phyloP scores from a whole-genome alignment of 1,140 invertebrate species.

The Amyelois transitella region DNA sequence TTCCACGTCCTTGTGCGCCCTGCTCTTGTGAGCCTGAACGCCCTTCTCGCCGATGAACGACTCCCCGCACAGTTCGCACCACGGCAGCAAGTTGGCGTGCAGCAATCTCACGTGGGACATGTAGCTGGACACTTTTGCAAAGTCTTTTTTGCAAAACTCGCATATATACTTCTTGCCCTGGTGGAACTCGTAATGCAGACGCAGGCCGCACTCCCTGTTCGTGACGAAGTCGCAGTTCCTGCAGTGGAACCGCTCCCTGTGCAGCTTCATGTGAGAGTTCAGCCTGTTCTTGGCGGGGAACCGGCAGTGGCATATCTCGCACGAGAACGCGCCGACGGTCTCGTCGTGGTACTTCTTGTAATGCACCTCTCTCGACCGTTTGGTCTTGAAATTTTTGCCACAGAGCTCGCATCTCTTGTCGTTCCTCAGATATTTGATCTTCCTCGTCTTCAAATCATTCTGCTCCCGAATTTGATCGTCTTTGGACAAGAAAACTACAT shows the following conservation, averaged over 20 bases:
- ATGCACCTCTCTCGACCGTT: background rate
- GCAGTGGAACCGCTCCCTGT: background rate
- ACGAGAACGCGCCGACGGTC: background rate
- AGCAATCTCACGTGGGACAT: slow-evolving; percentile 25
- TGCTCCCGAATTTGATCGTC: background rate
- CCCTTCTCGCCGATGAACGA: background rate
- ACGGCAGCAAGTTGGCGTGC: background rate
- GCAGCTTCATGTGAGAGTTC: background rate
- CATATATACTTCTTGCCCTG: background rate
- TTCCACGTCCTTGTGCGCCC: background rate
- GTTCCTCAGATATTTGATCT: background rate
- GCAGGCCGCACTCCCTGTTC: background rate
- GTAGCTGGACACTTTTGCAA: background rate
- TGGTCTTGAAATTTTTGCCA: background rate
- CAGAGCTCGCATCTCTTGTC: background rate
- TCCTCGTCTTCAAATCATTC: background rate
- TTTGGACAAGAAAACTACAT: background rate
- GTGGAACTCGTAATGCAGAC: background rate
- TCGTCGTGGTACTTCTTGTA: background rate
- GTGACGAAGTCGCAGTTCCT: background rate
- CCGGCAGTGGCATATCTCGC: background rate
- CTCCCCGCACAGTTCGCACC: background rate
- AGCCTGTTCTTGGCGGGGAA: background rate
- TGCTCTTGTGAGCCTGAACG: background rate
- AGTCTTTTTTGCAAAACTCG: background rate